Evolutionary conservation across 2,888 invertebrate species (phyloP).

Genomic region (Philopedon plagiatum): DNA sequence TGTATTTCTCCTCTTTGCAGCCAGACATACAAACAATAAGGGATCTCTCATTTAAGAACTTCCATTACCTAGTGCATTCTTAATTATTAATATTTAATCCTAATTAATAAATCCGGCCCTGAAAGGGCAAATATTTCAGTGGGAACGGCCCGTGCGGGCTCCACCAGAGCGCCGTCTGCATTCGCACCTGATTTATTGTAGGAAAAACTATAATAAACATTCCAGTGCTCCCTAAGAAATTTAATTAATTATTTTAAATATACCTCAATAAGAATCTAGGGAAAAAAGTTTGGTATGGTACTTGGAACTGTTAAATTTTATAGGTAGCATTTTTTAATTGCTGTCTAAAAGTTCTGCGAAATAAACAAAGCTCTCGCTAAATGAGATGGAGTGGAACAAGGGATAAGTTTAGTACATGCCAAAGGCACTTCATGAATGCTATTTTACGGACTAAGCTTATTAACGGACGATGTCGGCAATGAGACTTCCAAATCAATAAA

Average conservation of each 20-base stretch:
- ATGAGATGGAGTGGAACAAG: slow-evolving; percentile 27
- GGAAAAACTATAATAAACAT: slow-evolving; percentile 67
- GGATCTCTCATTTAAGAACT: no score
- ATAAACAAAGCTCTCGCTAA: slow-evolving; percentile 39
- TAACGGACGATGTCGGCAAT: slow-evolving; percentile 44
- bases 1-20: no score
- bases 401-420: slow-evolving; percentile 48
- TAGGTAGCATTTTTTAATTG: slow-evolving; percentile 58
- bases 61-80: no score
- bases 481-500: slow-evolving; percentile 49
- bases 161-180: slow-evolving; percentile 64
- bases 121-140: slow-evolving; percentile 55
- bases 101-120: slow-evolving; percentile 51
- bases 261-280: slow-evolving; percentile 67
- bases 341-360: slow-evolving; percentile 63
- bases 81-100: neutral
- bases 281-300: slow-evolving; percentile 67
- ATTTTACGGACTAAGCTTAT: slow-evolving; percentile 45
- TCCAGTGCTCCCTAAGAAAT: slow-evolving; percentile 67
- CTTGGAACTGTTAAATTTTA: slow-evolving; percentile 69
- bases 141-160: slow-evolving; percentile 65
- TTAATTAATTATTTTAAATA: slow-evolving; percentile 71
- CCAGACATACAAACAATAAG: no score
- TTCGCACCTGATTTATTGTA: slow-evolving; percentile 67
- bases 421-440: slow-evolving; percentile 46